phyloP scores from a whole-genome alignment of 37 sponge, comb jelly and placozoan species.

The Chondrilla cf. caribensis region DNA sequence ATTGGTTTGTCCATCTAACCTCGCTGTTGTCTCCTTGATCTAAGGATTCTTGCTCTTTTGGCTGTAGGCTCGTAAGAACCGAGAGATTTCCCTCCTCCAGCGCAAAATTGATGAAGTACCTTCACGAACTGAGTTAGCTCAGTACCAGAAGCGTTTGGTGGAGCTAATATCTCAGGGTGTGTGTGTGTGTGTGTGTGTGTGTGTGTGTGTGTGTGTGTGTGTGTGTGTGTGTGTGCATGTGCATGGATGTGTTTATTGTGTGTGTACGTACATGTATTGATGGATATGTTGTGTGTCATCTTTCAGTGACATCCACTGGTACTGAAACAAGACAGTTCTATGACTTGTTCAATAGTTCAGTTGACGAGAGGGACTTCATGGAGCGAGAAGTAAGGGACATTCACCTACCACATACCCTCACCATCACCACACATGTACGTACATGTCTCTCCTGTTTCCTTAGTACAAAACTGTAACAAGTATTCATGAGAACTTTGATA shows the following conservation, averaged over 20 bases:
- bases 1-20: slow-evolving; percentile 56
- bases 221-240: not conserved
- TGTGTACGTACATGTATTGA: not conserved
- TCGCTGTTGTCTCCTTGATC: not conserved
- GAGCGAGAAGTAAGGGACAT: slow-evolving; percentile 70
- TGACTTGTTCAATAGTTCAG: slow-evolving; percentile 93
- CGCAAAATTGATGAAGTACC: slow-evolving; percentile 95
- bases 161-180: slow-evolving; percentile 81
- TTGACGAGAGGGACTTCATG: slow-evolving; percentile 89
- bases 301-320: slow-evolving; percentile 69
- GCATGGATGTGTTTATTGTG: not conserved
- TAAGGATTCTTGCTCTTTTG: not conserved
- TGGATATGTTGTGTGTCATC: not conserved
- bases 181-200: not conserved
- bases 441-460: too few relatives aligned
- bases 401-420: not conserved
- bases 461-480: slow-evolving; percentile 73
- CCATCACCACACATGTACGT: too few relatives aligned
- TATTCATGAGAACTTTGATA: slow-evolving; percentile 94
- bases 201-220: not conserved
- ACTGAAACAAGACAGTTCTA: slow-evolving; percentile 96
- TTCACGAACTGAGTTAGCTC: slow-evolving; percentile 88
- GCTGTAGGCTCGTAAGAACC: slow-evolving; percentile 86
- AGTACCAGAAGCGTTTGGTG: slow-evolving; percentile 90
- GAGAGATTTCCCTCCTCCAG: slow-evolving; percentile 86